Evolutionary conservation across 2,797 vertebrate genomes (phyloP).

Genomic region (Clamator glandarius): DNA sequence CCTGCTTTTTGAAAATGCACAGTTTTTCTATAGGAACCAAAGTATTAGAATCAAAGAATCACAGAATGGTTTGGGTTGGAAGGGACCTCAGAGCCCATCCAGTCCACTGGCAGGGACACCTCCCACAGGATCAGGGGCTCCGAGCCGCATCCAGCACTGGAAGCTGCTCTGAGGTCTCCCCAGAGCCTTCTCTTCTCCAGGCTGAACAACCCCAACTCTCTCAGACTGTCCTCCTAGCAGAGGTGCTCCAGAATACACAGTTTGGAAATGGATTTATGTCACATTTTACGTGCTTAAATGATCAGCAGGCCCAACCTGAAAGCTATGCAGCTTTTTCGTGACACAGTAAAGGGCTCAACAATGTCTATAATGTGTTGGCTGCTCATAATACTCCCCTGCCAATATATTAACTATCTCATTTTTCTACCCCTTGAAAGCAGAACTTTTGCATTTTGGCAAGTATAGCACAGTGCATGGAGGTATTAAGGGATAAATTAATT

Average conservation of each 20-base stretch:
- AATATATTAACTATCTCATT: background rate
- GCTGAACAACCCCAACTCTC: too few species aligned
- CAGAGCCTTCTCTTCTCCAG: too few species aligned
- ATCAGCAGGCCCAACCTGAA: background rate
- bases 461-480: background rate
- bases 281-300: background rate
- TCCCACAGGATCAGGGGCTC: too few species aligned
- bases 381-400: background rate
- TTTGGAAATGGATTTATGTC: constrained; percentile 12
- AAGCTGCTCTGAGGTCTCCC: too few species aligned
- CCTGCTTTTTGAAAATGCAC: background rate
- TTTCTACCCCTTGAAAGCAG: background rate
- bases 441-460: background rate
- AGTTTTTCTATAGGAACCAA: background rate
- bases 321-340: background rate
- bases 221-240: too few species aligned
- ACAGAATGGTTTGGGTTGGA: too few species aligned
- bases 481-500: background rate
- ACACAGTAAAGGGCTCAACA: background rate
- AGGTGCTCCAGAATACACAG: too few species aligned
- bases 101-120: too few species aligned
- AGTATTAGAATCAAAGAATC: background rate
- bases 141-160: too few species aligned
- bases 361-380: background rate
- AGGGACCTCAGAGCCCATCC: too few species aligned